Percentiles rank a stretch among this genome's conserved stretches.
Conservation (phyloP, 1,140 invertebrate species). For the Danaus plexippus region DNA sequence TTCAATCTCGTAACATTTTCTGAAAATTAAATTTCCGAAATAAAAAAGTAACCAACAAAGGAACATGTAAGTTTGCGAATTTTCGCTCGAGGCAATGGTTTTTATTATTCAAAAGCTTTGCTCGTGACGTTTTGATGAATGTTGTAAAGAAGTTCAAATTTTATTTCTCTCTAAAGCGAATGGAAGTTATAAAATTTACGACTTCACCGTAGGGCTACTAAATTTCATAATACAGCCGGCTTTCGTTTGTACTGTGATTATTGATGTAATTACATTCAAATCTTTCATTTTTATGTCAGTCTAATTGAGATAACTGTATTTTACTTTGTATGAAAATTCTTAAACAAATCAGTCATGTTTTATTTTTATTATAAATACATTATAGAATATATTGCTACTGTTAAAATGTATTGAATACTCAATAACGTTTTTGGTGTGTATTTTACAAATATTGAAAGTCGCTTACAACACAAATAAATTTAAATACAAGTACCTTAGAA, state of each 20-base stretch:
- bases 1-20: constrained; percentile 1
- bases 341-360: too few relatives aligned
- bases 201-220: constrained; percentile 34
- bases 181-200: constrained; percentile 62
- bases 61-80: constrained; percentile 16
- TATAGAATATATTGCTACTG: too few relatives aligned
- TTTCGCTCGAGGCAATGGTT: constrained; percentile 30
- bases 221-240: constrained; percentile 43
- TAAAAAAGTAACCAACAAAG: constrained; percentile 16
- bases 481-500: constrained; percentile 5
- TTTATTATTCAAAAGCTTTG: constrained; percentile 66
- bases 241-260: constrained; percentile 22
- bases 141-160: constrained; percentile 61
- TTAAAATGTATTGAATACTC: too few relatives aligned
- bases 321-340: too few relatives aligned
- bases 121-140: constrained; percentile 61
- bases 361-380: too few relatives aligned
- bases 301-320: too few relatives aligned
- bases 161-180: constrained; percentile 55
- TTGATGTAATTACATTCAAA: constrained; percentile 5
- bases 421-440: too few relatives aligned
- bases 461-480: too few relatives aligned
- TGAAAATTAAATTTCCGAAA: constrained; percentile 11
- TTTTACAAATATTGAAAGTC: too few relatives aligned
- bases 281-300: too few relatives aligned